Percentiles rank a stretch among this genome's conserved stretches.
Evolutionary conservation across 2,888 invertebrate genomes (phyloP).

Genomic region (Eupithecia centaureata): DNA sequence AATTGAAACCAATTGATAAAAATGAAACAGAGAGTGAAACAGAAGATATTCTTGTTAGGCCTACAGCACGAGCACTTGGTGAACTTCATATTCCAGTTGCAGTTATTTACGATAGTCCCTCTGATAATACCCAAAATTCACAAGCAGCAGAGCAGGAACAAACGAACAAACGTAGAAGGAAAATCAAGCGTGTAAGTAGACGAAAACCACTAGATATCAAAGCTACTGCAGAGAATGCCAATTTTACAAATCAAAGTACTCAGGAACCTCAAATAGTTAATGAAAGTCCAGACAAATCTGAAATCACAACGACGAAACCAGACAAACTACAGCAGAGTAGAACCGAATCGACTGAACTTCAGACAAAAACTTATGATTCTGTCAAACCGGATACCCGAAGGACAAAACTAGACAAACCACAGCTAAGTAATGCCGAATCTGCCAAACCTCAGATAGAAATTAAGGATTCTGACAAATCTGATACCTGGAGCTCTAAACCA

Average conservation of each 20-base stretch:
- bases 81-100: slow-evolving; percentile 49
- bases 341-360: too few species aligned
- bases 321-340: too few species aligned
- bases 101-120: slow-evolving; percentile 46
- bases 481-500: not conserved
- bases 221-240: slow-evolving; percentile 7
- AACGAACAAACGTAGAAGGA: slow-evolving; percentile 18
- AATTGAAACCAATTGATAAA: not conserved
- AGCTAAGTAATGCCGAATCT: too few species aligned
- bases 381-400: too few species aligned
- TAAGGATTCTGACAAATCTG: not conserved
- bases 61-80: slow-evolving; percentile 33
- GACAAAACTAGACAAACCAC: too few species aligned
- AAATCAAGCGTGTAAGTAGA: slow-evolving; percentile 19
- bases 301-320: too few species aligned
- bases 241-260: not conserved
- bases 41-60: slow-evolving; percentile 16
- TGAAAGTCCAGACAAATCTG: too few species aligned
- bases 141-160: slow-evolving; percentile 14
- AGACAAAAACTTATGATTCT: too few species aligned
- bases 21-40: slow-evolving; percentile 4
- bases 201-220: slow-evolving; percentile 15
- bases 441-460: not conserved
- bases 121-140: slow-evolving; percentile 23
- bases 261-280: not conserved